Conservation (phyloP, 2,113 vertebrate species). For the Egretta garzetta region DNA sequence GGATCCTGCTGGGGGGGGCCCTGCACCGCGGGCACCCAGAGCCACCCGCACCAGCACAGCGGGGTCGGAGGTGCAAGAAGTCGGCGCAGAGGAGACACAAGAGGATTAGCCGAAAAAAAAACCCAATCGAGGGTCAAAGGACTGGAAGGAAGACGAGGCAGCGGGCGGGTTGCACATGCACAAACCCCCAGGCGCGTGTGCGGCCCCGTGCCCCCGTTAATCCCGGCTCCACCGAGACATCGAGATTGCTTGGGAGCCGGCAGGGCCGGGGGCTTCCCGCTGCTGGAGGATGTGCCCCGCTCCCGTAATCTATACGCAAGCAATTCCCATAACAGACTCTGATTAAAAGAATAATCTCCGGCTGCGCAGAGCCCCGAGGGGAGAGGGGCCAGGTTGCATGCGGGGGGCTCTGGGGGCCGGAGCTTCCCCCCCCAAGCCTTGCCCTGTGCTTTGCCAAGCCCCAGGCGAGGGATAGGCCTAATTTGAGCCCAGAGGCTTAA, state of each 20-base stretch:
- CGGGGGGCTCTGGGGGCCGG: accelerated
- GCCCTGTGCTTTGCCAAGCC: not conserved
- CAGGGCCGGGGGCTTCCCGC: not conserved
- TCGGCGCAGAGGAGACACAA: not conserved
- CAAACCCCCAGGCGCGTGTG: too few relatives aligned
- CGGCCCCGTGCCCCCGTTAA: not conserved
- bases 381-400: not conserved
- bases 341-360: conserved; percentile 49
- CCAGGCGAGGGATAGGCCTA: not conserved
- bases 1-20: not conserved
- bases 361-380: not conserved
- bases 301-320: not conserved
- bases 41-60: accelerated
- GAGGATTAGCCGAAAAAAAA: not conserved
- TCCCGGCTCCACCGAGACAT: not conserved
- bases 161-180: accelerated
- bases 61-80: not conserved
- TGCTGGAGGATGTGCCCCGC: not conserved
- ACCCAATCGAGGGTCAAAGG: not conserved
- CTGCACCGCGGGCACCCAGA: accelerated
- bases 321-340: not conserved
- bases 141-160: not conserved
- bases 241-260: not conserved
- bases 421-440: not conserved
- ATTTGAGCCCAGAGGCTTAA: not conserved